phyloP scores from a whole-genome alignment of 2,113 vertebrate genomes.

The Turdus rufiventris region DNA sequence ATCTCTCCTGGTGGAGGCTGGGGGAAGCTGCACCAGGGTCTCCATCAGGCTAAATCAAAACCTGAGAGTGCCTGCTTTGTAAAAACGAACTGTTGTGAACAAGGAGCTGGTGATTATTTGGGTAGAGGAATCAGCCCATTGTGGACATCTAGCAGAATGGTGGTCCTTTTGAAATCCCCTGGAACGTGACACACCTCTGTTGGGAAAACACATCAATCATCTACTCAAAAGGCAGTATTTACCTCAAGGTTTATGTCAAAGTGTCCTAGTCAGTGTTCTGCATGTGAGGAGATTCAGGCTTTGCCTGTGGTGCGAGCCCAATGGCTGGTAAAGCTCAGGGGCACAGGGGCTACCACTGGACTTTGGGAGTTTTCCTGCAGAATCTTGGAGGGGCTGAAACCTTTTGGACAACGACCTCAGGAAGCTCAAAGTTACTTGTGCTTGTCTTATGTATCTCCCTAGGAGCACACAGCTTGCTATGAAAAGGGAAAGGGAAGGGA shows the following conservation, averaged over 20 bases:
- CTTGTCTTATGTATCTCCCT: not conserved
- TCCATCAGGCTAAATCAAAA: not conserved
- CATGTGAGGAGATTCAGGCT: not conserved
- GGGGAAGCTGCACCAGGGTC: not conserved
- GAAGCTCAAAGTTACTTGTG: not conserved
- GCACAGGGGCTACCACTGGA: not conserved
- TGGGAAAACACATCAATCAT: not conserved
- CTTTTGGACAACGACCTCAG: not conserved
- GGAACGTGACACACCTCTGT: rapidly evolving
- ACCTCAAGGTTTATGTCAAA: not conserved
- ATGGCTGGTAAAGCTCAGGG: rapidly evolving
- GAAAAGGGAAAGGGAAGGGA: not conserved
- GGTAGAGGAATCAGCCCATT: not conserved
- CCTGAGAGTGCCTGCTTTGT: not conserved
- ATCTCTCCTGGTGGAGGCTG: not conserved
- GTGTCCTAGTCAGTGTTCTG: not conserved
- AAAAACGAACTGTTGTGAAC: not conserved
- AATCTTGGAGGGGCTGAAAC: not conserved
- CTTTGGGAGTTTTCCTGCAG: not conserved
- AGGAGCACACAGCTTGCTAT: not conserved
- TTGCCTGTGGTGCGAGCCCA: rapidly evolving
- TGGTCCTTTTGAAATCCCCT: not conserved
- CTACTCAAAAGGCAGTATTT: not conserved
- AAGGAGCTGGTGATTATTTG: not conserved
- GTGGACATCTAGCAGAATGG: not conserved